Evolutionary conservation across 2,797 vertebrate genomes (phyloP), one percentile per base, ranked within the genome.

Genomic region (Manis pentadactyla): DNA sequence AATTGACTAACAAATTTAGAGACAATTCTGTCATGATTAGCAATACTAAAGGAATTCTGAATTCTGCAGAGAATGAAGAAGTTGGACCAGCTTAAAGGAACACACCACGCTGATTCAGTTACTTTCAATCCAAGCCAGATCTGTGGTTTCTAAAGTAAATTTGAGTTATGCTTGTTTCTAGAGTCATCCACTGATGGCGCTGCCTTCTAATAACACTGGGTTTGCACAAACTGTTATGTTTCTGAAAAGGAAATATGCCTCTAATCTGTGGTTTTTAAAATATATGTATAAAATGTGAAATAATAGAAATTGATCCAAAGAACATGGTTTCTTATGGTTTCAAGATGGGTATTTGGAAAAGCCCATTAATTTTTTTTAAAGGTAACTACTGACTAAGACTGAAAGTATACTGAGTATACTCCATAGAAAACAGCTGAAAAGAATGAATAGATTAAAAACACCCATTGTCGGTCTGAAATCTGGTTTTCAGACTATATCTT

Each of bases 71-170:
- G 88, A 59, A 87, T 49, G 21, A 46, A 21, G 2, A 89, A 93
- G 12, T 59, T 82, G 61, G 31, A 66, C 34, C 55, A 82, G 1
- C 1, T 89, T 84, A 49, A 59, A 34, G n/a, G 57, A 90, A 93
- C 25, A 78, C 3, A 25, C 2, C 25, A 74, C n/a, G 31, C 23
- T 78, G 31, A 92, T 83, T 88, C 46, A 37, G 17, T 51, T 71
- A 21, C 39, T 93, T 92, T 68, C 21, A 83, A 46, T 75, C 13
- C 29, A 49, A 94, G 51, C 63, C 93, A 81, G 12, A 88, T 79
- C 19, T 91, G 93, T 77, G 94, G 78, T 93, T 96, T 95, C 86
- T 93, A 89, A 95, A 95, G 59, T 69, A 96, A 90, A 93, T 39
- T n/a, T n/a, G 19, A 95, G 51, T 68, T 86, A 63, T 31, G 19